Conservation (phyloP, 1,140 invertebrate genomes). For the Drosophila santomea region DNA sequence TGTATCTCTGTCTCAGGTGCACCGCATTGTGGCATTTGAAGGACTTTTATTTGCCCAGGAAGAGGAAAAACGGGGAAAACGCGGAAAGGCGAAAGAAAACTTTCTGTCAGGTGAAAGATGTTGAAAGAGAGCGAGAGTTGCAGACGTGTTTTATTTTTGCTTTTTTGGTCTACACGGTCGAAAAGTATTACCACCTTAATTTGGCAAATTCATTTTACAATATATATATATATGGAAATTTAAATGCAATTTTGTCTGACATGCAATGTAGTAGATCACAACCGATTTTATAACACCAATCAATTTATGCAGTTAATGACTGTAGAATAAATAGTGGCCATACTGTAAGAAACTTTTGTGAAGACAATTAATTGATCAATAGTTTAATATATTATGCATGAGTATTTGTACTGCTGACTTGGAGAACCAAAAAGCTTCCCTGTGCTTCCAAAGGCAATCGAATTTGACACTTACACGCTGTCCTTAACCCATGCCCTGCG, state of each 20-base stretch:
- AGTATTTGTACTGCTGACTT: too few relatives aligned
- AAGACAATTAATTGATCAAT: too few relatives aligned
- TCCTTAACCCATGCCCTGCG: slow-evolving; percentile 19
- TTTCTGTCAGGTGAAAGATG: slow-evolving; percentile 38
- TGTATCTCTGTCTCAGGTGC: slow-evolving; percentile 55
- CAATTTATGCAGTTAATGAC: too few relatives aligned
- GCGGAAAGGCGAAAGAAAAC: slow-evolving; percentile 41
- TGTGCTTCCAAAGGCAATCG: slow-evolving; percentile 35
- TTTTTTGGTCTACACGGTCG: neutral
- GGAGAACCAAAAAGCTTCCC: neutral
- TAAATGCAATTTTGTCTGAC: neutral
- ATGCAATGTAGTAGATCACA: neutral
- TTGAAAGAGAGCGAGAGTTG: slow-evolving; percentile 11
- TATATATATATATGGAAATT: neutral
- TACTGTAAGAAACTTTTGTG: too few relatives aligned
- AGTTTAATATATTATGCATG: too few relatives aligned
- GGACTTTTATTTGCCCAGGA: slow-evolving; percentile 64
- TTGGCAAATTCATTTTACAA: too few relatives aligned
- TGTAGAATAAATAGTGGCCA: too few relatives aligned
- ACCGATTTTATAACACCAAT: too few relatives aligned
- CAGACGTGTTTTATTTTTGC: neutral
- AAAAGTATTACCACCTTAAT: neutral
- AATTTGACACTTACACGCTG: slow-evolving; percentile 64
- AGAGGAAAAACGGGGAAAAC: slow-evolving; percentile 7
- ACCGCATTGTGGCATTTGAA: slow-evolving; percentile 59